These are phyloP conservation scores for Chiridota heheva DNA, from an alignment of 35 echinoderm and acorn worm genomes.

Conservation along the genomic window DNA sequence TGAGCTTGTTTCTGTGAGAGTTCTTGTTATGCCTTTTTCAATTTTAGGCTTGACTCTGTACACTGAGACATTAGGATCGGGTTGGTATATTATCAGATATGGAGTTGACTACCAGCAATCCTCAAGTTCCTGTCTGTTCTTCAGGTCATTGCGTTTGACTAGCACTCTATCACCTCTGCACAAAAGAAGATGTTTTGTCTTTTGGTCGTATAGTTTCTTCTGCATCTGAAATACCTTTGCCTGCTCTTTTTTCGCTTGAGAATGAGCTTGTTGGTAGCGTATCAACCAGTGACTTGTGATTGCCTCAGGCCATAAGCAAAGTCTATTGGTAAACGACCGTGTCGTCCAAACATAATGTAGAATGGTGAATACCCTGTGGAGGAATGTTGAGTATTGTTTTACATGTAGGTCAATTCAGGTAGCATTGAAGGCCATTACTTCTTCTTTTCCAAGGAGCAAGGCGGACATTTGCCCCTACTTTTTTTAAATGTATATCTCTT, in stretches of 20 bases:
- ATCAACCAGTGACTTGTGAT: neutral
- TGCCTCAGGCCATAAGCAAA: neutral
- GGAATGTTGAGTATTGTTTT: conserved; percentile 48
- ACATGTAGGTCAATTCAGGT: conserved; percentile 18
- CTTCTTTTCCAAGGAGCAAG: conserved; percentile 24
- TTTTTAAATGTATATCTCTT: no score
- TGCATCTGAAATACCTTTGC: no score
- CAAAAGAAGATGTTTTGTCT: neutral
- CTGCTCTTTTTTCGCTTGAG: no score
- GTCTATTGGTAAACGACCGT: conserved; percentile 42
- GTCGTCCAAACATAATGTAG: conserved; percentile 57
- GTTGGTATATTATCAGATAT: no score
- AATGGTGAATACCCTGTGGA: conserved; percentile 41
- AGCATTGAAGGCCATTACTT: conserved; percentile 29
- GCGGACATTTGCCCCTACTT: no score
- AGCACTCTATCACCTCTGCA: no score
- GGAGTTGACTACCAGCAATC: neutral
- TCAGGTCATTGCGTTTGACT: no score
- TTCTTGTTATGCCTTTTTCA: neutral
- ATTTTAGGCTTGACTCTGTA: conserved; percentile 1
- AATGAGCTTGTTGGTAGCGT: neutral
- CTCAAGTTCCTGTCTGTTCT: no score
- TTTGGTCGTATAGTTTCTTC: no score
- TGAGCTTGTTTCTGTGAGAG: neutral
- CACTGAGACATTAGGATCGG: neutral